These are phyloP conservation scores for Onchidella celtica DNA, from an alignment of 2,888 invertebrate genomes.

Conservation along the genomic window DNA sequence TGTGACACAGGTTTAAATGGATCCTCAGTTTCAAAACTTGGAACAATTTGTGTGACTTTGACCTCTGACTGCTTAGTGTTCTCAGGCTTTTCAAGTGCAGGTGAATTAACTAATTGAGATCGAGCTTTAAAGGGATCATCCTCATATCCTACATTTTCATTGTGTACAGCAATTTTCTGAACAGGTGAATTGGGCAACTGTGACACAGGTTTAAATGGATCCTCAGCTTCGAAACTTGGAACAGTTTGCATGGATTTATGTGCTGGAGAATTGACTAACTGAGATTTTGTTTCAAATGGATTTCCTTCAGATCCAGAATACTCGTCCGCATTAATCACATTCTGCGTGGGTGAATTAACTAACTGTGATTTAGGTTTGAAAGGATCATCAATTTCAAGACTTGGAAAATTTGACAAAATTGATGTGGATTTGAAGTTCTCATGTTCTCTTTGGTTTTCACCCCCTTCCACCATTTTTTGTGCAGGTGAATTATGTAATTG, in stretches of 20 bases:
- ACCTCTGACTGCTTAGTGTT: neutral
- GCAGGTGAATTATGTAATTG: no score
- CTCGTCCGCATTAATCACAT: no score
- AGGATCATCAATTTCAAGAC: neutral
- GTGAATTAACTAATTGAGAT: conserved; percentile 2
- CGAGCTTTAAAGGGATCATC: conserved; percentile 35
- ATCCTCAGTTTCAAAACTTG: neutral
- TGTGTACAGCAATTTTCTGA: no score
- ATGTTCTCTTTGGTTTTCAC: no score
- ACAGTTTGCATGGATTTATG: no score
- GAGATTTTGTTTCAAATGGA: no score
- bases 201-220: neutral
- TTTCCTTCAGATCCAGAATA: no score
- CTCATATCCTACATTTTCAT: neutral
- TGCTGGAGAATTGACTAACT: no score
- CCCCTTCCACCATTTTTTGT: no score
- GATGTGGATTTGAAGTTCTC: no score
- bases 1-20: conserved; percentile 37
- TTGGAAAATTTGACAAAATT: conserved; percentile 1
- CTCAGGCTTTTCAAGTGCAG: neutral
- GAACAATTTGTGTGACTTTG: no score
- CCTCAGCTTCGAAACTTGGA: neutral
- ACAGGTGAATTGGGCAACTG: neutral
- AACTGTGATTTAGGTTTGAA: conserved; percentile 27
- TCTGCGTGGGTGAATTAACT: conserved; percentile 23